phyloP scores from a whole-genome alignment of 2,888 invertebrate species.

The Laspeyria flexula region DNA sequence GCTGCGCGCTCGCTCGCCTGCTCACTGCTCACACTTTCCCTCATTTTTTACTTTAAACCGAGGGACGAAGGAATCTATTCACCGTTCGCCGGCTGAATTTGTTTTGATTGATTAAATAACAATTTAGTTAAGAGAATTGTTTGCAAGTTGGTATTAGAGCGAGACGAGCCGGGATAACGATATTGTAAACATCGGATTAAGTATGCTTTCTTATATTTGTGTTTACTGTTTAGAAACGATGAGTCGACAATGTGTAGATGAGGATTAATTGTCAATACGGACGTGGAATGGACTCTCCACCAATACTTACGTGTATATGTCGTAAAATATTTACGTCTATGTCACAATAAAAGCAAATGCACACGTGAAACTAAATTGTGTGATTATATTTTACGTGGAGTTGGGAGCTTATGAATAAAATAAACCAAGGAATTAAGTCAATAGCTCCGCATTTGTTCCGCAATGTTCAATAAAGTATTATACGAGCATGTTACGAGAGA shows the following conservation, averaged over 20 bases:
- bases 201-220: not conserved
- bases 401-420: not conserved
- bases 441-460: not conserved
- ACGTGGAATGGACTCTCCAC: not conserved
- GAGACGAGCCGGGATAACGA: conserved; percentile 7
- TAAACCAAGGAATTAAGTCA: not conserved
- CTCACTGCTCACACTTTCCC: conserved; percentile 2
- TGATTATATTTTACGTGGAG: not conserved
- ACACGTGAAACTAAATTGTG: not conserved
- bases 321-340: conserved; percentile 1
- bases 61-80: conserved; percentile 32
- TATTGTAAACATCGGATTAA: conserved; percentile 17
- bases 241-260: conserved; percentile 5
- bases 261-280: conserved; percentile 3
- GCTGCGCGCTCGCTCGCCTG: not conserved
- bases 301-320: not conserved
- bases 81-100: conserved; percentile 23
- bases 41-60: conserved; percentile 18
- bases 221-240: not conserved
- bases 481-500: no score
- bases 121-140: conserved; percentile 30
- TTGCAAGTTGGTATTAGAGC: conserved; percentile 2
- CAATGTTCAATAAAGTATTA: no score
- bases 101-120: conserved; percentile 45
- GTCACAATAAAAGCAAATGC: not conserved